Percentiles rank a stretch among this genome's conserved stretches.
Conservation (phyloP, 2,797 vertebrate species). For the Numenius phaeopus region DNA sequence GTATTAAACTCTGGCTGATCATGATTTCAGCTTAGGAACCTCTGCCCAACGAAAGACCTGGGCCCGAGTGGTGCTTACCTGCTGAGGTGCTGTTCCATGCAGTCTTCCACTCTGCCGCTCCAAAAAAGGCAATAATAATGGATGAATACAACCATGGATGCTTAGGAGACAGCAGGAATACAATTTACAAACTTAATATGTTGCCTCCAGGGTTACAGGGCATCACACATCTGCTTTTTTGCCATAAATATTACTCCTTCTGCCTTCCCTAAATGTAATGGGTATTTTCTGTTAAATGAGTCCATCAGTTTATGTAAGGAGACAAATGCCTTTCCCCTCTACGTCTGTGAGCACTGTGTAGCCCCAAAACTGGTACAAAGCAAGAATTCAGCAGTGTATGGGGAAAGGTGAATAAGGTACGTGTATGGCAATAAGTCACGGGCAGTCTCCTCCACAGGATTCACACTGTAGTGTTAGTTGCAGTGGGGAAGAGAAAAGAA, state of each 20-base stretch:
- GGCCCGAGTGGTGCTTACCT: rapidly evolving
- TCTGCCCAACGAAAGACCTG: rapidly evolving
- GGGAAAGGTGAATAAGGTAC: background rate
- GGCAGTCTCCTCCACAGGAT: constrained; percentile 21
- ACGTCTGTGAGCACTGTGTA: background rate
- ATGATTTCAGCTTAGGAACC: background rate
- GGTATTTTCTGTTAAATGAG: background rate
- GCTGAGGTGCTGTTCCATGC: background rate
- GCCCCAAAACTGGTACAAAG: background rate
- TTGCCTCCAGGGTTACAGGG: constrained; percentile 1
- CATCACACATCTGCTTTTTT: constrained; percentile 13
- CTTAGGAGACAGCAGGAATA: background rate
- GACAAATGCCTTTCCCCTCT: background rate
- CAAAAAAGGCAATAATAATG: background rate
- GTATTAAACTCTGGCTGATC: background rate
- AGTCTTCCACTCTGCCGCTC: background rate
- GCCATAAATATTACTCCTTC: background rate
- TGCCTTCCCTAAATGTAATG: background rate
- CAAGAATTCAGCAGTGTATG: background rate
- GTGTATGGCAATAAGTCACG: background rate
- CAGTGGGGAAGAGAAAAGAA: background rate
- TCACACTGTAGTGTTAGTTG: background rate
- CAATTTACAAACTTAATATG: background rate
- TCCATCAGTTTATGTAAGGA: background rate
- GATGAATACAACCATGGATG: background rate